phyloP scores from a whole-genome alignment of 2,888 invertebrate genomes.

The Cephus spinipes region DNA sequence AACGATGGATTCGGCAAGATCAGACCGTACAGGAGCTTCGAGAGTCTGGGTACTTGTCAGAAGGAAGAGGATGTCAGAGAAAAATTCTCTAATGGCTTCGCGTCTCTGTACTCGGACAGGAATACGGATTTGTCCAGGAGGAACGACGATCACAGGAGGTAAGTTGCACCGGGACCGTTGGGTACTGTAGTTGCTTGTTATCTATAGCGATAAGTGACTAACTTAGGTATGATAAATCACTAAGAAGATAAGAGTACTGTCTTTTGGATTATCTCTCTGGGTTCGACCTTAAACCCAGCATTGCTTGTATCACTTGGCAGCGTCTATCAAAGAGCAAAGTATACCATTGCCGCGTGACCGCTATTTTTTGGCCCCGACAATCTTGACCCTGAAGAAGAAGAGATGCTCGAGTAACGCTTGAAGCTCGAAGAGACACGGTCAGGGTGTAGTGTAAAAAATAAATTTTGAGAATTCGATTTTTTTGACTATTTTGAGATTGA shows the following conservation, averaged over 20 bases:
- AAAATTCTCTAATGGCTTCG: slow-evolving; percentile 49
- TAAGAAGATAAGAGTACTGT: too few relatives aligned
- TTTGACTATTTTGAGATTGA: too few relatives aligned
- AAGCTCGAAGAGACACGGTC: too few relatives aligned
- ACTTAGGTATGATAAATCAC: too few relatives aligned
- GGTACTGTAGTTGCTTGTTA: too few relatives aligned
- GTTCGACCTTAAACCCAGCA: slow-evolving; percentile 2
- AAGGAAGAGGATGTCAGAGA: slow-evolving; percentile 37
- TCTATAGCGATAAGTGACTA: too few relatives aligned
- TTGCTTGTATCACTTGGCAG: slow-evolving; percentile 33
- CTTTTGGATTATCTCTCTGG: too few relatives aligned
- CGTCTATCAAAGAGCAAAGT: slow-evolving; percentile 8
- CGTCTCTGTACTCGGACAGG: slow-evolving; percentile 52
- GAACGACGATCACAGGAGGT: background rate
- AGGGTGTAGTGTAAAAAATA: too few relatives aligned
- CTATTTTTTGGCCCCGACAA: slow-evolving; percentile 31
- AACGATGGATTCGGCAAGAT: slow-evolving; percentile 51
- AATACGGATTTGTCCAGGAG: slow-evolving; percentile 47
- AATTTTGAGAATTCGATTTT: too few relatives aligned
- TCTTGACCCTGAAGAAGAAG: slow-evolving; percentile 36
- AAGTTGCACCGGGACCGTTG: background rate
- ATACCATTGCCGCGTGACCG: slow-evolving; percentile 26
- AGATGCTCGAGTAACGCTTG: too few relatives aligned
- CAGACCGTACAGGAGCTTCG: slow-evolving; percentile 68
- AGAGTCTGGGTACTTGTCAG: slow-evolving; percentile 66